Percentiles rank a stretch among this genome's conserved stretches.
Evolutionary conservation across 2,113 vertebrate genomes (phyloP).

Genomic region (Murina feae): DNA sequence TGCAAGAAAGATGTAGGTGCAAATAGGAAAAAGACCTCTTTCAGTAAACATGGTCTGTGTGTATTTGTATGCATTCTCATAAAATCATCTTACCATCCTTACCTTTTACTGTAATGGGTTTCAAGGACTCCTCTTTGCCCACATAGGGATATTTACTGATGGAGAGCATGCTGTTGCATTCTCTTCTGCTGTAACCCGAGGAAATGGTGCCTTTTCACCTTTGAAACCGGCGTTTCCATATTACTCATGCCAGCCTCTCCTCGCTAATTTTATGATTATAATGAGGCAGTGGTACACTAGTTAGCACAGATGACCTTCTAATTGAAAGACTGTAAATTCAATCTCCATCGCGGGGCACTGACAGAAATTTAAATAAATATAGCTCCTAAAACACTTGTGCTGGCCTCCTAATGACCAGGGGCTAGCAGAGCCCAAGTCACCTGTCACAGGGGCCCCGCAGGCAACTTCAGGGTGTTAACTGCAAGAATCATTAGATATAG

Average conservation of each 20-base stretch:
- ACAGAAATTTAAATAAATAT: conserved; percentile 84
- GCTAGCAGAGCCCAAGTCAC: conserved; percentile 67
- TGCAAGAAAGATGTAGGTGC: background rate
- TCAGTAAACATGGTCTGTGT: background rate
- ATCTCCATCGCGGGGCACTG: conserved; percentile 74
- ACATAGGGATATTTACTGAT: conserved; percentile 63
- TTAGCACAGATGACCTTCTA: conserved; percentile 85
- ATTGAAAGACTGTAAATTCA: conserved; percentile 86
- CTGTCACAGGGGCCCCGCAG: conserved; percentile 24
- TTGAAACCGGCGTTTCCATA: conserved; percentile 60
- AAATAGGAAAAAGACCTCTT: background rate
- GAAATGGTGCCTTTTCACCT: conserved; percentile 73
- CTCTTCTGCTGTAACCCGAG: conserved; percentile 52
- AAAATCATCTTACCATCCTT: background rate
- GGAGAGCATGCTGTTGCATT: conserved; percentile 46
- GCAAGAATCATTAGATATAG: conserved; percentile 58
- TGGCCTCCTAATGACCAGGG: conserved; percentile 72
- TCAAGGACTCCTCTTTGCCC: background rate
- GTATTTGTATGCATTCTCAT: background rate
- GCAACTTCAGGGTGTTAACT: conserved; percentile 72
- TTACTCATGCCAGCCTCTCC: conserved; percentile 80
- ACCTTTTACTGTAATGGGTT: background rate
- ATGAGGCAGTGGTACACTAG: conserved; percentile 81
- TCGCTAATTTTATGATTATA: conserved; percentile 85
- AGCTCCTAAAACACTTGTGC: conserved; percentile 67